These are phyloP conservation scores for Podarcis siculus DNA, from an alignment of 2,797 vertebrate genomes.

Conservation along the genomic window DNA sequence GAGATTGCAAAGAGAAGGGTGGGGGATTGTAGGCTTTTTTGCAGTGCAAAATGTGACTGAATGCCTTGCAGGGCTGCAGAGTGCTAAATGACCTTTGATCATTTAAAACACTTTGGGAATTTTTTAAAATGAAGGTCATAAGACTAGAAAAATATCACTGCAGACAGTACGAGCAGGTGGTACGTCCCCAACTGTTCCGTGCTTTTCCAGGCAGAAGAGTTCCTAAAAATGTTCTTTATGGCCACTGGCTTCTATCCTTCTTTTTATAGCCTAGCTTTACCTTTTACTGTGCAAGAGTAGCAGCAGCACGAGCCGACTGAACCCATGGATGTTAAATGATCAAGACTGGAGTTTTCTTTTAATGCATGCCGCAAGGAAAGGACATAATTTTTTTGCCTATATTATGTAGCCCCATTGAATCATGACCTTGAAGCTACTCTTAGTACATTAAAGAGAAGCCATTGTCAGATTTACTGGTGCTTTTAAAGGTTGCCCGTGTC, in stretches of 20 bases:
- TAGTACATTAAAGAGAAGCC: slow-evolving; percentile 52
- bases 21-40: background rate
- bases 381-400: slow-evolving; percentile 20
- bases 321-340: slow-evolving; percentile 30
- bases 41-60: slow-evolving; percentile 37
- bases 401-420: slow-evolving; percentile 15
- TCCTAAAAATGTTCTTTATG: slow-evolving; percentile 46
- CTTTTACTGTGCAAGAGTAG: slow-evolving; percentile 23
- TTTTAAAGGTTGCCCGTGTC: slow-evolving; percentile 29
- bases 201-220: slow-evolving; percentile 26
- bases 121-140: slow-evolving; percentile 64
- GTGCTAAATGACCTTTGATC: slow-evolving; percentile 66
- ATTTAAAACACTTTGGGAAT: slow-evolving; percentile 59
- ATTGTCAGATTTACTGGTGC: slow-evolving; percentile 35
- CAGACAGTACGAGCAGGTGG: slow-evolving; percentile 14
- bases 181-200: slow-evolving; percentile 9
- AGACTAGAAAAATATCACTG: slow-evolving; percentile 44
- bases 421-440: slow-evolving; percentile 49
- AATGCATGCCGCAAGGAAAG: slow-evolving; percentile 32
- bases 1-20: slow-evolving; percentile 29
- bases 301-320: slow-evolving; percentile 16
- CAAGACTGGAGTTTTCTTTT: slow-evolving; percentile 30
- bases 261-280: slow-evolving; percentile 14
- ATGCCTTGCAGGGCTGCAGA: slow-evolving; percentile 49
- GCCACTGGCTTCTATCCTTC: background rate